These are phyloP conservation scores for Zaprionus tsacasi DNA, from an alignment of 1,140 invertebrate species.

Conservation along the genomic window DNA sequence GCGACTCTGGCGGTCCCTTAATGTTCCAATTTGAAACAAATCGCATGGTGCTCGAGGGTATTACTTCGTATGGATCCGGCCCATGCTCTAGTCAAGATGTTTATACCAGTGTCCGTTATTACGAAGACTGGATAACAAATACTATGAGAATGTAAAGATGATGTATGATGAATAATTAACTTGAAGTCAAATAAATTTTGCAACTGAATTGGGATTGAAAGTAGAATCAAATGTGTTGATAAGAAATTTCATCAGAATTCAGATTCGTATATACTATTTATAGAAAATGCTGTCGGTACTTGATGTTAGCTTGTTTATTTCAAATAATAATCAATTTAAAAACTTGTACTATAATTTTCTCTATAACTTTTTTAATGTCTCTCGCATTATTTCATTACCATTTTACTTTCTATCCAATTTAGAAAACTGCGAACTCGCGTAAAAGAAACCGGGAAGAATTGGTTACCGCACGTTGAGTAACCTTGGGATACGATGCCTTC, in stretches of 20 bases:
- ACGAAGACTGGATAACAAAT: background rate
- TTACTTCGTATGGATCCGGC: background rate
- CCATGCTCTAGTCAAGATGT: background rate
- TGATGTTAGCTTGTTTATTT: background rate
- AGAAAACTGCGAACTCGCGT: background rate
- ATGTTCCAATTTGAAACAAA: background rate
- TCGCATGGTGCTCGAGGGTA: background rate
- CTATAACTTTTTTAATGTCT: background rate
- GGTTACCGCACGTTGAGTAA: background rate
- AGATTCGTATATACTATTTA: too few relatives aligned
- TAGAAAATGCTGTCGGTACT: too few relatives aligned
- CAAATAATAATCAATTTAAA: background rate
- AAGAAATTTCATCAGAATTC: too few relatives aligned
- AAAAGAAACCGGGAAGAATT: background rate
- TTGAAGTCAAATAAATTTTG: too few relatives aligned
- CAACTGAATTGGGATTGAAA: too few relatives aligned
- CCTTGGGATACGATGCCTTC: constrained; percentile 1
- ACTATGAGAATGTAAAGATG: background rate
- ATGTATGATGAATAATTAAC: too few relatives aligned
- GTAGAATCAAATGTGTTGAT: too few relatives aligned
- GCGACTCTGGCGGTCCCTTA: background rate
- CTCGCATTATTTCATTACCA: background rate
- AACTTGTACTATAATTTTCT: background rate
- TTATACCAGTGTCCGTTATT: background rate
- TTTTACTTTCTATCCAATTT: background rate